Evolutionary conservation across 2,797 vertebrate genomes (phyloP).

Genomic region (Gallinago nigripennis): DNA sequence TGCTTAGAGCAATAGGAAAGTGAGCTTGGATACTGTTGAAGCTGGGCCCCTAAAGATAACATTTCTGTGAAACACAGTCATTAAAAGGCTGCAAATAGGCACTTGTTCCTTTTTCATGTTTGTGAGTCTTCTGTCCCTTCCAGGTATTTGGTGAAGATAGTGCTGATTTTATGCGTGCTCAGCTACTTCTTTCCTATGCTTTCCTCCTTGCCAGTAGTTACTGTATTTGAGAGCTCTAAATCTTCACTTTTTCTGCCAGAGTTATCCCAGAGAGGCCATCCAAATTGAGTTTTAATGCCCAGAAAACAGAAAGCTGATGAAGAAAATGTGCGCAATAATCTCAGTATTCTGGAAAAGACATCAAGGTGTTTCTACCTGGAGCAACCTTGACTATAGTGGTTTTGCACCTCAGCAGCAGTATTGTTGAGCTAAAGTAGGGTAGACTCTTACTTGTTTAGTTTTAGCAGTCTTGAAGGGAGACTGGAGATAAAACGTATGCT

Average conservation of each 20-base stretch:
- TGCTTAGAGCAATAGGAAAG: neutral
- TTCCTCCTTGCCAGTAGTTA: neutral
- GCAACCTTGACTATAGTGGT: neutral
- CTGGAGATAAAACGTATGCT: neutral
- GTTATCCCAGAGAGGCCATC: neutral
- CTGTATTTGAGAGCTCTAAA: neutral
- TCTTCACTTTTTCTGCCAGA: neutral
- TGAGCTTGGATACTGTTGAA: neutral
- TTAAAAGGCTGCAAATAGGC: neutral
- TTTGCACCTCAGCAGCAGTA: neutral
- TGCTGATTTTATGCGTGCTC: neutral
- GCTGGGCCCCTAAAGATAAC: neutral
- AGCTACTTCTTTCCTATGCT: neutral
- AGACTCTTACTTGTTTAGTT: neutral
- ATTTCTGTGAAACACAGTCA: too few species aligned
- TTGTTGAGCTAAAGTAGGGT: neutral
- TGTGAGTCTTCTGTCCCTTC: neutral
- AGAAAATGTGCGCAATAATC: neutral
- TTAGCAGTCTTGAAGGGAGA: neutral
- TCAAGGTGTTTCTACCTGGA: neutral
- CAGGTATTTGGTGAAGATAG: neutral
- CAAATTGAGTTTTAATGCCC: neutral
- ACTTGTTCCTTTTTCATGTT: neutral
- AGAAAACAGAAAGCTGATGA: neutral
- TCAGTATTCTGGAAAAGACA: neutral